Evolutionary conservation across 92 coral and sea anemone species (phyloP).

Genomic region (Plumapathes pennacea): DNA sequence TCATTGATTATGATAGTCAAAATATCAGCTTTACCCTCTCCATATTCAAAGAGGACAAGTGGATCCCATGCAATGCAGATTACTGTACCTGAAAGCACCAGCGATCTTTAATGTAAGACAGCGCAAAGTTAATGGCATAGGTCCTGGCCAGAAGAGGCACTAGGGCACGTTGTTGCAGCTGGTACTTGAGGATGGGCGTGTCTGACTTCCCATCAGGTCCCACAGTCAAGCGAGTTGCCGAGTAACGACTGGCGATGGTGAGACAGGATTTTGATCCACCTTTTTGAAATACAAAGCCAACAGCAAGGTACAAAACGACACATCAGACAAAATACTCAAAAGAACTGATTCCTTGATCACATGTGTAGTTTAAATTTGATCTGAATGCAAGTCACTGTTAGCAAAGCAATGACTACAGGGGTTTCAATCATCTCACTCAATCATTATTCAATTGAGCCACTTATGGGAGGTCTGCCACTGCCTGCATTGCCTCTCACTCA

Average conservation of each 20-base stretch:
- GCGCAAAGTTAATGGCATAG: constrained; percentile 78
- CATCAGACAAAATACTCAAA: neutral
- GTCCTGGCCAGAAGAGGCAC: constrained; percentile 85
- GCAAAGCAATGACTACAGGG: neutral
- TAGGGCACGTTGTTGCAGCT: constrained; percentile 78
- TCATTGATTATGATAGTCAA: too few species aligned
- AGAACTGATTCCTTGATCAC: too few species aligned
- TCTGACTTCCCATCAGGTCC: constrained; percentile 92
- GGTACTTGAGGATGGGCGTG: constrained; percentile 77
- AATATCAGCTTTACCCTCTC: too few species aligned
- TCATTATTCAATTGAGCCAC: neutral
- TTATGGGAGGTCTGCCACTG: too few species aligned
- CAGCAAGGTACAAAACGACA: neutral
- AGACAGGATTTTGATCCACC: constrained; percentile 79
- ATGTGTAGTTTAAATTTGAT: too few species aligned
- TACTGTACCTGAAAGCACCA: constrained; percentile 77
- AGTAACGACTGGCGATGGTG: constrained; percentile 82
- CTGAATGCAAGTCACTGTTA: too few species aligned
- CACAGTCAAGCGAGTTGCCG: constrained; percentile 85
- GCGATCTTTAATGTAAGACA: constrained; percentile 79
- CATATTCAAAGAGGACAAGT: too few species aligned
- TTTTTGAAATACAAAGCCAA: neutral
- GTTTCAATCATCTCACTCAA: neutral
- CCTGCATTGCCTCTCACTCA: too few species aligned
- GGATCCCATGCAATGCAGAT: neutral